Evolutionary conservation across 2,113 vertebrate species (phyloP).

Genomic region (Typhlomys cinereus): DNA sequence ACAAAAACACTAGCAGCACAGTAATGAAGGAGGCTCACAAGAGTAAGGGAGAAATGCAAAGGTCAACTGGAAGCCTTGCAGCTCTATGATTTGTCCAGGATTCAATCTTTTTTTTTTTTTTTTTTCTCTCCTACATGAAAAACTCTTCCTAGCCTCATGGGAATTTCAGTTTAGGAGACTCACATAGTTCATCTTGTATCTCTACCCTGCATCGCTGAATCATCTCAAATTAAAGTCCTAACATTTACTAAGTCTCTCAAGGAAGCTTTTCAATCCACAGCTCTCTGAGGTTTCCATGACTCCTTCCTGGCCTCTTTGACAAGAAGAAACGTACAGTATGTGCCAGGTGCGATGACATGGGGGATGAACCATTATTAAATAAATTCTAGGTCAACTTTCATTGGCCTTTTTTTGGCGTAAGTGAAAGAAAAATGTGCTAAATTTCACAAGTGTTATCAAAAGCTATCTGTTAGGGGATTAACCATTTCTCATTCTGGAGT

Average conservation of each 20-base stretch:
- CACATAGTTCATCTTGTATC: not conserved
- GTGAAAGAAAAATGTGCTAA: slow-evolving; percentile 67
- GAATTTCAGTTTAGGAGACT: not conserved
- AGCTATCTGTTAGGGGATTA: slow-evolving; percentile 18
- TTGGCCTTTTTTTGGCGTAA: slow-evolving; percentile 36
- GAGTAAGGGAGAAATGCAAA: not conserved
- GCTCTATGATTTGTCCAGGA: not conserved
- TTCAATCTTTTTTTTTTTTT: not conserved
- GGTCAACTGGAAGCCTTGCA: not conserved
- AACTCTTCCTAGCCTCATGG: not conserved
- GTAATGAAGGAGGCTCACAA: not conserved
- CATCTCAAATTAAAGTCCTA: not conserved
- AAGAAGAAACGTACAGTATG: slow-evolving; percentile 2
- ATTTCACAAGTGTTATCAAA: slow-evolving; percentile 70
- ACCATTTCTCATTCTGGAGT: slow-evolving; percentile 44
- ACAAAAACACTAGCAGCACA: not conserved
- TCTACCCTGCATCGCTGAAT: not conserved
- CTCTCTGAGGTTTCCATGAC: not conserved
- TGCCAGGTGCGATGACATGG: slow-evolving; percentile 61
- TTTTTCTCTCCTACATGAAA: not conserved
- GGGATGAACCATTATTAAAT: slow-evolving; percentile 58
- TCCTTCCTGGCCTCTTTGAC: not conserved
- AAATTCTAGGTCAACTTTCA: slow-evolving; percentile 54
- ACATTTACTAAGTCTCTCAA: not conserved
- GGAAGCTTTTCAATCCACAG: not conserved